Evolutionary conservation across 2,888 invertebrate genomes (phyloP).

Genomic region (Baccha elongata): DNA sequence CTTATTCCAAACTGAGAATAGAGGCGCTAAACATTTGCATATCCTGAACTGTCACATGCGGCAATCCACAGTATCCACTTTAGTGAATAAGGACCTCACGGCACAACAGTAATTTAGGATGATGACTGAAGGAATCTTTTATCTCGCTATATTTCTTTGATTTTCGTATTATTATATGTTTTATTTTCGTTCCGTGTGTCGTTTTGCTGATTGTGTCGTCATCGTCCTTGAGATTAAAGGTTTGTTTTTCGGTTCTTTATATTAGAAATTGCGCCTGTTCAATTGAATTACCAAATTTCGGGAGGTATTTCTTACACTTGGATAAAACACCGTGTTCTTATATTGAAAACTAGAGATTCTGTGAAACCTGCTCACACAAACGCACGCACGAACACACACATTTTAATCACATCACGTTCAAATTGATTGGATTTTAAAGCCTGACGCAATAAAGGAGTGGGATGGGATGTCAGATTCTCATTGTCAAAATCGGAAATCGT

Average conservation of each 20-base stretch:
- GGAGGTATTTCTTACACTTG: constrained; percentile 62
- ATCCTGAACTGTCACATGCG: constrained; percentile 4
- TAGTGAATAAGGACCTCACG: not conserved
- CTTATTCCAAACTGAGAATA: too few species aligned
- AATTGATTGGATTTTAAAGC: constrained; percentile 78
- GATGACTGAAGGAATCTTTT: not conserved
- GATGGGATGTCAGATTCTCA: constrained; percentile 59
- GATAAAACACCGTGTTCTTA: constrained; percentile 65
- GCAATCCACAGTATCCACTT: not conserved
- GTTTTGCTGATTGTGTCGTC: constrained; percentile 32
- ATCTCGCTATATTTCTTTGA: not conserved
- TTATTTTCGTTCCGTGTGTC: constrained; percentile 32
- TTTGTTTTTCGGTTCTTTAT: constrained; percentile 57
- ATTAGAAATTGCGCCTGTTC: constrained; percentile 67
- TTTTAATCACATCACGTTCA: constrained; percentile 80
- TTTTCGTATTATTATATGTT: constrained; percentile 24
- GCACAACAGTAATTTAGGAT: too few species aligned
- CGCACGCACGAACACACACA: constrained; percentile 62
- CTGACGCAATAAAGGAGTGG: constrained; percentile 44
- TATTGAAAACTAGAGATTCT: constrained; percentile 7
- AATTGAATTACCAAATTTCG: constrained; percentile 60
- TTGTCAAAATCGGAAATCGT: constrained; percentile 31
- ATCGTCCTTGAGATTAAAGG: constrained; percentile 9
- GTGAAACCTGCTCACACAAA: constrained; percentile 12
- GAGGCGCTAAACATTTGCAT: constrained; percentile 33